Evolutionary conservation across 2,797 vertebrate species (phyloP), one percentile per base, ranked within the genome.

Genomic region (Eulemur albifrons): DNA sequence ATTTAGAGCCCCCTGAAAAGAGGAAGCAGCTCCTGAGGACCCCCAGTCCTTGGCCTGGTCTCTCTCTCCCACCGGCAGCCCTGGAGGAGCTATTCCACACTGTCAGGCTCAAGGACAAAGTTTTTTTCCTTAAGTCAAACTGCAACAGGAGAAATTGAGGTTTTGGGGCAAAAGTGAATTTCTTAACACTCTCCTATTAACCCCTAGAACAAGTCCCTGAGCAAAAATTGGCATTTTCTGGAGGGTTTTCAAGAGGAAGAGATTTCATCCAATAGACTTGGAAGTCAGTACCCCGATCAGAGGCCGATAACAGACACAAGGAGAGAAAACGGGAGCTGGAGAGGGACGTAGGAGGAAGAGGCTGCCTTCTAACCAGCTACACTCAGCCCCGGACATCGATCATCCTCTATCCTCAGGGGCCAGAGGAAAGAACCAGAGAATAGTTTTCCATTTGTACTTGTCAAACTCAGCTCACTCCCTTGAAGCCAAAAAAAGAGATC

Each of bases 391-490:
- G 0, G 38, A 30, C 65, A 83, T 43, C 1, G 0, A 69, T 95
- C 82, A 91, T 23, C 90, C 12, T 25, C 72, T 38, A 5, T 76
- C 79, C 90, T 90, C 48, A 2, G 27, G 90, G 94, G 86, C 82
- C 50, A 3, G 43, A 76, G 70, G 84, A 76, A 90, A 72, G 63
- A 90, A 52, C 85, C 81, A 38, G 50, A 72, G 86, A 89, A 87
- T n/a, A 76, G 81, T 73, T 87, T 93, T 94, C 94, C 84, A 93
- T 96, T 93, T 82, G 89, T 85, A 70, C 95, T 65, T 96, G 90
- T 95, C 97, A 95, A 87, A 80, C 88, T 82, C 23, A 0, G 43
- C 76, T 81, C 50, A 65, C 65, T 97, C 79, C 81, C 76, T 77
- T 50, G 80, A 95, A 94, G 89, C 76, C 67, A 79, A 92, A 89